These are phyloP conservation scores for Geopemphigus sp. DNA, from an alignment of 1,140 invertebrate genomes.

Conservation along the genomic window DNA sequence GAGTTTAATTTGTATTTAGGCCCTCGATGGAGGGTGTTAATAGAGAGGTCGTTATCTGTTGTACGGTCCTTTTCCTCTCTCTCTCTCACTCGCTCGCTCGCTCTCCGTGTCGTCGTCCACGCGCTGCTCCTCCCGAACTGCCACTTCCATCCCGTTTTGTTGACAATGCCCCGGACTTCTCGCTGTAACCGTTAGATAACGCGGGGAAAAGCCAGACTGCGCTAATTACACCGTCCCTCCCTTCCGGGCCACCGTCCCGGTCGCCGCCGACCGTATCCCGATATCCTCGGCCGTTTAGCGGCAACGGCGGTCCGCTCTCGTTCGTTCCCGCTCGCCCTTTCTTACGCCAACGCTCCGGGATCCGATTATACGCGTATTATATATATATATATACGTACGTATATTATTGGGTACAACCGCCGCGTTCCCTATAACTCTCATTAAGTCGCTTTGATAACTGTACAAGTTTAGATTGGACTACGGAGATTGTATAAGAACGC, in stretches of 20 bases:
- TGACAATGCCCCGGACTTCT: constrained; percentile 47
- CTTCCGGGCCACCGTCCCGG: background rate
- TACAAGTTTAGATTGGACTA: constrained; percentile 33
- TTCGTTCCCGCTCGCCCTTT: background rate
- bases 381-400: too few relatives aligned
- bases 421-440: constrained; percentile 4
- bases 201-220: constrained; percentile 42
- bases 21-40: constrained; percentile 49
- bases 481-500: constrained; percentile 22
- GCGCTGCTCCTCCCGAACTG: background rate
- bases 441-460: constrained; percentile 33
- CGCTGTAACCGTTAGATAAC: constrained; percentile 48
- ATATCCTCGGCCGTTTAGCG: constrained; percentile 42
- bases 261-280: constrained; percentile 37
- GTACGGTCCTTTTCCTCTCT: constrained; percentile 40
- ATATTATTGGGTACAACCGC: background rate
- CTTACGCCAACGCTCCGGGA: background rate
- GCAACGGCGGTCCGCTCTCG: constrained; percentile 4
- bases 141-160: constrained; percentile 5
- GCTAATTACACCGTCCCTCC: constrained; percentile 30
- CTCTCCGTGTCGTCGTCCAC: background rate
- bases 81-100: too few relatives aligned
- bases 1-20: constrained; percentile 50
- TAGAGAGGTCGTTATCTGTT: constrained; percentile 50
- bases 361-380: constrained; percentile 11